Base-by-base conservation (phyloP, 2,113 vertebrate species). In the Maccullochella peelii region DNA sequence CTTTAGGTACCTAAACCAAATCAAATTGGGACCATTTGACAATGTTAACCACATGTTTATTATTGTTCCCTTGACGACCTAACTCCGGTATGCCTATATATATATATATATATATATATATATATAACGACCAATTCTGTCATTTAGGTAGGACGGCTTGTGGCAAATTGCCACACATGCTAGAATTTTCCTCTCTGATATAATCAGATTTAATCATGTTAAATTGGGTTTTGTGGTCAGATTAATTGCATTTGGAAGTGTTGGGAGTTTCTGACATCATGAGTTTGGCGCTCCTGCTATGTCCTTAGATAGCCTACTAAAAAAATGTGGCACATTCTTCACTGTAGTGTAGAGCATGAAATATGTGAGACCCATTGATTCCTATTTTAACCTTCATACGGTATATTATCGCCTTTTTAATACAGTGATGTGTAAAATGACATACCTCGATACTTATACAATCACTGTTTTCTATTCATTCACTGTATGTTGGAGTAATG, bases 401-500 rank as follows among this genome's bases (percentile, higher is more conserved):
- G 25, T 15, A 0, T 9, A 1, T 44, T 0, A 25, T 68, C 0
- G 1, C 33, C 21, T 38, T 49, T 44, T 65, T 50, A 8, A 54
- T 47, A 23, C 4, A 0, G 54, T 23, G 9, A 52, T 36, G 50
- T 54, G 44, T 42, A n/a, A 57, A 63, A 61, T 30, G 20, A 75
- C 68, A 42, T 16, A 9, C n/a, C 40, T 42, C 40, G 11, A 5
- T 25, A 14, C 38, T 27, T 10, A 21, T 9, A 27, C 7, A 66
- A 11, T 21, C 36, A 5, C 52, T 25, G 33, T 47, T 59, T 7
- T 69, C 52, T 55, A 5, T 40, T 73, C 67, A 66, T 61, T 72
- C n/a, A 59, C 6, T 59, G 75, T 44, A 20, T 33, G 70, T 61
- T 23, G n/a, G 62, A 38, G 57, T 65, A 55, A 70, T 68, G 58